Evolutionary conservation across 1,140 invertebrate genomes (phyloP).

Genomic region (Solenopsis fugax): DNA sequence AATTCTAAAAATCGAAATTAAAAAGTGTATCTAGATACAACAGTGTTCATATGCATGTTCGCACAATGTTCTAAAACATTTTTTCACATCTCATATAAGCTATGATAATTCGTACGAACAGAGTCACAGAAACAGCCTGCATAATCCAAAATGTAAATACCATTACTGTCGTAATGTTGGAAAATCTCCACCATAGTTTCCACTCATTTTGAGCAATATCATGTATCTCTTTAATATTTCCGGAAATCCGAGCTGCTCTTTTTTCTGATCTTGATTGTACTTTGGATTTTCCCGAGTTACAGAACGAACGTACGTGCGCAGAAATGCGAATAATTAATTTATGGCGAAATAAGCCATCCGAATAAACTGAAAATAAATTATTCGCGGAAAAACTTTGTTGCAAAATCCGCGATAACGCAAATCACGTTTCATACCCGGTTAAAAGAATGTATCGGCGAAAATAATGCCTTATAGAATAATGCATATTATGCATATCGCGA

Average conservation of each 20-base stretch:
- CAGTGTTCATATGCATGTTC: too few species aligned
- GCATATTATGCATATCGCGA: slow-evolving; percentile 35
- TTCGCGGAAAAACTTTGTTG: slow-evolving; percentile 1
- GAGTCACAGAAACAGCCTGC: slow-evolving; percentile 21
- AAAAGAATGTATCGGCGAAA: slow-evolving; percentile 23
- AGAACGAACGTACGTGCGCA: neutral
- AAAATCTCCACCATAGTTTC: slow-evolving; percentile 48
- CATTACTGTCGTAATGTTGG: slow-evolving; percentile 43
- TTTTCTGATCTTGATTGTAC: slow-evolving; percentile 31
- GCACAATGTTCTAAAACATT: slow-evolving; percentile 29
- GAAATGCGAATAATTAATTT: neutral
- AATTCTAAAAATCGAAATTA: too few species aligned
- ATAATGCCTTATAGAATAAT: slow-evolving; percentile 24
- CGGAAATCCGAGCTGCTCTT: slow-evolving; percentile 23
- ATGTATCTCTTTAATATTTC: slow-evolving; percentile 28
- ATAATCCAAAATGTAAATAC: slow-evolving; percentile 60
- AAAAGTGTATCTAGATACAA: too few species aligned
- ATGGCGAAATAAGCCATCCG: neutral
- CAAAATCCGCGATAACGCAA: neutral
- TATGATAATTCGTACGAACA: slow-evolving; percentile 41
- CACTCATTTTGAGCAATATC: slow-evolving; percentile 51
- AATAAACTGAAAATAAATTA: slow-evolving; percentile 10
- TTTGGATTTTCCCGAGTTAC: neutral
- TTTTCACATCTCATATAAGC: slow-evolving; percentile 43
- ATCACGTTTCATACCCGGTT: neutral